Evolutionary conservation across 2,797 vertebrate species (phyloP), one percentile per base, ranked within the genome.

Genomic region (Sphenopsis melanotis): DNA sequence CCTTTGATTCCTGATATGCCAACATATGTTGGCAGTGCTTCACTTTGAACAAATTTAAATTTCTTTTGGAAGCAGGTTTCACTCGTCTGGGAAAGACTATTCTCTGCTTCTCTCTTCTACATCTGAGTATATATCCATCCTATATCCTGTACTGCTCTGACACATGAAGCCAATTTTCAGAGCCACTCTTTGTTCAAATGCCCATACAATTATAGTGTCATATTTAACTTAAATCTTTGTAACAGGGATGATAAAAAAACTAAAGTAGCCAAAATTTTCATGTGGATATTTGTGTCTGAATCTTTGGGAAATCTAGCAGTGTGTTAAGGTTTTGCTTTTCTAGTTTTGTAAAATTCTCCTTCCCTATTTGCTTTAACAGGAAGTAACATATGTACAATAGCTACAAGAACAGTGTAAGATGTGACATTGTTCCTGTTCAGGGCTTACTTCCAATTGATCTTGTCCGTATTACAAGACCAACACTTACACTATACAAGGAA

Each of bases 51-150:
- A 87, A 88, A 90, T 94, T 88, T 83, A 56, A 74, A 94, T 91
- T 90, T 94, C 90, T 91, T 85, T 68, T 78, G 77, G 80, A 77
- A 96, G 69, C 55, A 86, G 66, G 36, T 94, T 94, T 94, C 87
- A 57, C 27, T 69, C 63, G 61, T 90, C 85, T 96, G 82, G 78
- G 87, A 96, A 92, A 89, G 61, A 17, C 76, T 88, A 57, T 94
- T 94, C 90, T 74, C 55, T 75, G 30, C 85, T 81, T 91, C 22
- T 36, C 18, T 71, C 18, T 77, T 61, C 69, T 77, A 22, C 36
- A 61, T 78, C 39, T 81, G 50, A 90, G 5, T 50, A 18, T 57
- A 18, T 57, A 42, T 29, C n/a, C 16, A 4, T 86, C 20, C 84
- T 61, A 15, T n/a, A 55, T 19, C n/a, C 30, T 56, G 47, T 63